Evolutionary conservation across 2,888 invertebrate species (phyloP).

Genomic region (Lycophotia porphyrea): DNA sequence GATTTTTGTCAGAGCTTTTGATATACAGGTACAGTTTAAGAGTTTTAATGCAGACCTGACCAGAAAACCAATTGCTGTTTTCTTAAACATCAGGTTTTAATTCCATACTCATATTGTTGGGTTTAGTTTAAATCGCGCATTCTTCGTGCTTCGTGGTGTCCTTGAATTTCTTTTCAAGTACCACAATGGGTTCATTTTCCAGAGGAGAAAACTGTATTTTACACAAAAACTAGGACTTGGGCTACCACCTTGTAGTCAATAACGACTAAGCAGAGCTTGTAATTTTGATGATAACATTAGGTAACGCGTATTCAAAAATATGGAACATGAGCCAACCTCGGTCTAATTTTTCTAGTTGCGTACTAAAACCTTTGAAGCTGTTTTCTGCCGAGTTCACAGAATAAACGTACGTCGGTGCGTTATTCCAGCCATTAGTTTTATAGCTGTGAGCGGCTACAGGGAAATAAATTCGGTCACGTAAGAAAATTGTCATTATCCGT

Average conservation of each 20-base stretch:
- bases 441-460: slow-evolving; percentile 65
- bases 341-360: slow-evolving; percentile 21
- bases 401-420: slow-evolving; percentile 52
- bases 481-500: slow-evolving; percentile 65
- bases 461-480: slow-evolving; percentile 74
- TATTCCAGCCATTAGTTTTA: slow-evolving; percentile 75
- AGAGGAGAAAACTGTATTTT: background rate
- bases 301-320: background rate
- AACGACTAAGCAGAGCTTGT: background rate
- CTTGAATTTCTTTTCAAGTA: background rate
- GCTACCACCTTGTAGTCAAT: background rate
- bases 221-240: background rate
- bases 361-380: slow-evolving; percentile 50
- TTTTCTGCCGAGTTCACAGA: slow-evolving; percentile 57
- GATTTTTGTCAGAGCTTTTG: slow-evolving; percentile 8
- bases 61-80: background rate
- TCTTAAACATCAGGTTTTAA: background rate
- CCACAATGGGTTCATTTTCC: background rate
- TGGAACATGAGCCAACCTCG: background rate
- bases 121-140: background rate
- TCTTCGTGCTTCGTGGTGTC: background rate
- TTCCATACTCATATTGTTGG: background rate
- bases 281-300: background rate
- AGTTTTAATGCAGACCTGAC: background rate
- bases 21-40: background rate